A percentile compares a stretch with the other conserved stretches of the same genome.
These are phyloP conservation scores for Camponotus pennsylvanicus DNA, from an alignment of 1,140 invertebrate species.

Conservation along the genomic window DNA sequence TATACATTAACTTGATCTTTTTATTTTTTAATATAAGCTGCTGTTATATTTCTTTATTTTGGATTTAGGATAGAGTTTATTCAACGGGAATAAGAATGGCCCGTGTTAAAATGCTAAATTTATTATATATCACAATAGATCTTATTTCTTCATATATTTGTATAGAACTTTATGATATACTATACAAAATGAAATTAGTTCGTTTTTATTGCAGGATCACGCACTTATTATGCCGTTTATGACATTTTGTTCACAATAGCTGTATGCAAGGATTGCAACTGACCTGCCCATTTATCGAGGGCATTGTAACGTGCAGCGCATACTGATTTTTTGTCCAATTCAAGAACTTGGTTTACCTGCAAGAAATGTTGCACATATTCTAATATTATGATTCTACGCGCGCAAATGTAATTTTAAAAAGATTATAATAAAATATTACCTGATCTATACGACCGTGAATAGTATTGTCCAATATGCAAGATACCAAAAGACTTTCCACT, in stretches of 20 bases:
- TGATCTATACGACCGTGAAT: constrained; percentile 98
- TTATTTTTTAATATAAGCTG: too few relatives aligned
- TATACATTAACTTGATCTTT: too few relatives aligned
- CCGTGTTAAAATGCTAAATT: constrained; percentile 69
- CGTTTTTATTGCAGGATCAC: constrained; percentile 45
- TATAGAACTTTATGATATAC: constrained; percentile 71
- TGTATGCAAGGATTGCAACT: constrained; percentile 94
- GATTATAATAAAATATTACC: constrained; percentile 80
- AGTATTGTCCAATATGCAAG: constrained; percentile 99
- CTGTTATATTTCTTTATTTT: not conserved
- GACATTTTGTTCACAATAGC: constrained; percentile 96
- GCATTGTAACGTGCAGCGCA: constrained; percentile 96
- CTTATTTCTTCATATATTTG: constrained; percentile 66
- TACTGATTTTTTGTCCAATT: constrained; percentile 93
- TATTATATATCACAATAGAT: constrained; percentile 77
- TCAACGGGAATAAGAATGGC: constrained; percentile 9
- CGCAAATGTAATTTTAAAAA: not conserved
- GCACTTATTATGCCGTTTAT: constrained; percentile 81
- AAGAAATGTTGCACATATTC: constrained; percentile 18
- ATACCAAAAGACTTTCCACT: constrained; percentile 99
- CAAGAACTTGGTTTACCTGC: constrained; percentile 96
- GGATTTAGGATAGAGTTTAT: not conserved
- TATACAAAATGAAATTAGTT: constrained; percentile 69
- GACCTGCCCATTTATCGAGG: constrained; percentile 98
- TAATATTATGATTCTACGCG: not conserved